Evolutionary conservation across 1,140 invertebrate species (phyloP).

Genomic region (Apis mellifera): Amel_HAv3.1 CM009935.2:4230001-4230500

Average conservation of each 20-base stretch:
- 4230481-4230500: no score
- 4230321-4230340: no score
- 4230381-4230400: no score
- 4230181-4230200: background rate
- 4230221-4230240: background rate
- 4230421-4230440: no score
- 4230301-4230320: no score
- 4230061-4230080: background rate
- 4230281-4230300: no score
- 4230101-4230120: background rate
- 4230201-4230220: background rate
- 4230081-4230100: background rate
- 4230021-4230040: background rate
- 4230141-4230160: background rate
- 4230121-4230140: background rate
- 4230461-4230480: no score
- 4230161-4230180: conserved; percentile 6
- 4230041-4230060: background rate
- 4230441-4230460: no score
- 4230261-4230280: background rate
- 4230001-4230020: background rate
- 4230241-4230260: background rate
- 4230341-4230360: no score
- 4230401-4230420: no score
- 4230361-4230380: no score